Evolutionary conservation across 1,140 invertebrate genomes (phyloP).

Genomic region (Drosophila equinoxialis): DNA sequence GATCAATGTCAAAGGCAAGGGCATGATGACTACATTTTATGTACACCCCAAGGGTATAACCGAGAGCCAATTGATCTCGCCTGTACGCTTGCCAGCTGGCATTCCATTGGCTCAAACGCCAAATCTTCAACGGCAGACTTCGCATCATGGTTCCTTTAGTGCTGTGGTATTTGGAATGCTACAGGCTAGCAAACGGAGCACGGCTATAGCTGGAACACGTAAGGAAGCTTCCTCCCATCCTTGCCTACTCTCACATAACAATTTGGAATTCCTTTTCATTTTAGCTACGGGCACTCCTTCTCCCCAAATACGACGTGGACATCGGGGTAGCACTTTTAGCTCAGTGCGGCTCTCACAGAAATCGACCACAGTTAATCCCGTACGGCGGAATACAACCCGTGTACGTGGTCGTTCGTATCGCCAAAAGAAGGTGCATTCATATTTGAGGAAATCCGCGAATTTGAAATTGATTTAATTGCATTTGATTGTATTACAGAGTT

Average conservation of each 20-base stretch:
- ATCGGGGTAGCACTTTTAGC: constrained; percentile 84
- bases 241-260: too few species aligned
- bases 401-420: constrained; percentile 82
- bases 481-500: constrained; percentile 56
- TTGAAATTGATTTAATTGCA: too few species aligned
- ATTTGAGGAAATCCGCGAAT: too few species aligned
- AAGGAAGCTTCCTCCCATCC: constrained; percentile 22
- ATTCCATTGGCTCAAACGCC: constrained; percentile 73
- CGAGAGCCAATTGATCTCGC: constrained; percentile 83
- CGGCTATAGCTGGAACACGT: constrained; percentile 85
- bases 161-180: constrained; percentile 94
- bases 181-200: constrained; percentile 88
- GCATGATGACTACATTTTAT: constrained; percentile 97
- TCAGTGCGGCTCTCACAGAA: constrained; percentile 84
- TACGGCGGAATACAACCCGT: constrained; percentile 84
- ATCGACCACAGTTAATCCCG: constrained; percentile 82
- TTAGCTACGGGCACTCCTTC: constrained; percentile 82
- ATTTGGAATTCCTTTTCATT: neutral
- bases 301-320: constrained; percentile 76
- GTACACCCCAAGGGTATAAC: constrained; percentile 87
- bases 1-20: constrained; percentile 96
- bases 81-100: constrained; percentile 74
- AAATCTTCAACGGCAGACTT: constrained; percentile 86
- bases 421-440: constrained; percentile 74
- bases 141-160: constrained; percentile 90